Evolutionary conservation across 2,888 invertebrate genomes (phyloP), one percentile per base, ranked within the genome.

Genomic region (Dimorphilus gyrociliatus): DNA sequence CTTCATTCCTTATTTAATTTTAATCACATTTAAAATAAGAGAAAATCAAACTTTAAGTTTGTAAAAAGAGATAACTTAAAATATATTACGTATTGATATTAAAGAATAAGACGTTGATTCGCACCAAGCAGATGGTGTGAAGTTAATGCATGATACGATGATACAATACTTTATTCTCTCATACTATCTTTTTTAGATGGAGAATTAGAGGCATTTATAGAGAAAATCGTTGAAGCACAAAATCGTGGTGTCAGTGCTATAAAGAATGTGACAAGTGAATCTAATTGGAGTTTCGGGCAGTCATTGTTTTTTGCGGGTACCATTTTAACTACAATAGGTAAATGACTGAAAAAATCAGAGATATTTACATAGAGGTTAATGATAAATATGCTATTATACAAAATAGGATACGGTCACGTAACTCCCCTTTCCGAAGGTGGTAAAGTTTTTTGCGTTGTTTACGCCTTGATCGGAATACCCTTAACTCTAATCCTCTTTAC

Each of bases 261-360:
- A 0, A 68, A 71, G 35, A 82, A 84, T 64, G 73, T 73, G 17
- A 74, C 76, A 28, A 50, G 45, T 38, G 79, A 78, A 39, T 76
- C 79, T 8, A 81, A 81, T 63, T 85, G 84, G 85, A 79, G 78
- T 57, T 82, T 84, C 55, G 82, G 81, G 15, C 81, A 82, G 59
- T 78, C 82, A 0, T 63, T 85, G 32, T 84, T 85, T 68, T 85
- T 85, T 61, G 76, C 81, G 0, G 76, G 77, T 29, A 82, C 82
- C 1, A 76, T 84, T 6, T 73, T 85, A 37, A 84, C 81, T n/a
- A 85, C 84, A 29, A 82, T 84, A 41, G 60, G 60, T 59, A 43
- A 30, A 41, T 8, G 12, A 10, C 25, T 13, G 12, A 21, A n/a
- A 10, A n/a, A n/a, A n/a, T n/a, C n/a, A n/a, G n/a, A n/a, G n/a